Base-by-base conservation (phyloP, 2,113 vertebrate genomes). In the Nothoprocta perdicaria region DNA sequence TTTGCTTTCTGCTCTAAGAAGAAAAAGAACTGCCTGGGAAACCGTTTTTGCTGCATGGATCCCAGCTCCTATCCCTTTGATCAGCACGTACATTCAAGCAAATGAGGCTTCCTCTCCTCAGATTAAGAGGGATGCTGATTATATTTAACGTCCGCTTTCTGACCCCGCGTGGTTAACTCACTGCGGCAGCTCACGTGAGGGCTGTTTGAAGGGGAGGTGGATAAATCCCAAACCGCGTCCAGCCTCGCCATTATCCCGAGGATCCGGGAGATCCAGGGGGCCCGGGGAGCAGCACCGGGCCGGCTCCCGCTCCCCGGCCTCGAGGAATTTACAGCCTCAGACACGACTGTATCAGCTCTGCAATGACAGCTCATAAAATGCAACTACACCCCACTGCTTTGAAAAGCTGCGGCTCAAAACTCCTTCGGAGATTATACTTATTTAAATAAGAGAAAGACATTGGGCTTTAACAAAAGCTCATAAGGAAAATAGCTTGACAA, bases 351-450 rank as follows among this genome's bases (percentile, higher is more conserved):
- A 92, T 81, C 88, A 87, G 92, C 89, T 90, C 93, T 83, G 73
- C 89, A 87, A 76, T 76, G 89, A 93, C 93, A 94, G 80, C 89
- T 95, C 92, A 96, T 96, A 96, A 96, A 93, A 91, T 6, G 0
- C 89, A 95, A 77, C 95, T 91, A 81, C 89, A 91, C 85, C 92
- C 95, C 94, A 92, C 91, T 72, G 94, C 92, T 96, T 89, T 84
- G 92, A 84, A 94, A 95, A 95, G 72, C 77, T 80, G 86, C 78
- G 84, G 67, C 80, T 90, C 92, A 69, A 72, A 86, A 89, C 61
- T 84, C 81, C 90, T 86, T 73, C 72, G 45, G 86, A 90, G 92
- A 94, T 94, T 91, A 93, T 90, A 88, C 91, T 95, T 91, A 96
- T 89, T 95, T 93, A 93, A 94, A 91, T 95, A 75, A 53, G 87